Base-by-base conservation (phyloP, 1,140 invertebrate genomes). In the Cephus cinctus region DNA sequence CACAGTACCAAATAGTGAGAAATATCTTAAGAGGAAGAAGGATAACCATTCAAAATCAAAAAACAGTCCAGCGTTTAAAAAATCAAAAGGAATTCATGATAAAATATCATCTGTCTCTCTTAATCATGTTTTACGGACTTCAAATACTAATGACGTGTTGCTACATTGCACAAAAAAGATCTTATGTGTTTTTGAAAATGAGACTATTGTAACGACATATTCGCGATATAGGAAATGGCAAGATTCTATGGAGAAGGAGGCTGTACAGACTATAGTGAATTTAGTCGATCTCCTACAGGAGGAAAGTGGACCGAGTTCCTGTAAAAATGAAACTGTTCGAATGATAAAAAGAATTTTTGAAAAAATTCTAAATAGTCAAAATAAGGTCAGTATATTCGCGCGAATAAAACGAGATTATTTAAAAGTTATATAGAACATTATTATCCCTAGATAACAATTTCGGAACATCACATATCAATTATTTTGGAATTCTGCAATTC, bases 401-500 rank as follows among this genome's bases (percentile, higher is more conserved):
- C 6, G 14, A 12, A 16, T 11, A 1, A 36, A 36, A 9, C 1
- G 15, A 16, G 6, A 8, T 16, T 11, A 9, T n/a, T 36, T 36
- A 11, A 16, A 18, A 41, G 5, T 23, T 21, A 3, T 2, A 8
- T 21, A 18, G 20, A 4, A 6, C 12, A 12, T 20, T 22, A 11
- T 19, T 19, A 5, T 18, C 20, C 18, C 2, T 20, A 41, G 39
- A 11, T 5, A 11, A 41, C 21, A 3, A 21, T 15, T 4, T 41
- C 15, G 39, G 39, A 41, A 15, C 39, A 41, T 14, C 39, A 41
- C 18, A 14, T 14, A 4, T 21, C 12, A 12, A 20, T 41, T 11
- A 11, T 41, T 20, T 20, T 41, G 9, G 39, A 41, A 23, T 12
- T 41, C 21, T 41, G 39, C 16, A 23, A 41, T n/a, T 2, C 39